Evolutionary conservation across 2,888 invertebrate genomes (phyloP), one percentile per base, ranked within the genome.

Genomic region (Latrodectus elegans): DNA sequence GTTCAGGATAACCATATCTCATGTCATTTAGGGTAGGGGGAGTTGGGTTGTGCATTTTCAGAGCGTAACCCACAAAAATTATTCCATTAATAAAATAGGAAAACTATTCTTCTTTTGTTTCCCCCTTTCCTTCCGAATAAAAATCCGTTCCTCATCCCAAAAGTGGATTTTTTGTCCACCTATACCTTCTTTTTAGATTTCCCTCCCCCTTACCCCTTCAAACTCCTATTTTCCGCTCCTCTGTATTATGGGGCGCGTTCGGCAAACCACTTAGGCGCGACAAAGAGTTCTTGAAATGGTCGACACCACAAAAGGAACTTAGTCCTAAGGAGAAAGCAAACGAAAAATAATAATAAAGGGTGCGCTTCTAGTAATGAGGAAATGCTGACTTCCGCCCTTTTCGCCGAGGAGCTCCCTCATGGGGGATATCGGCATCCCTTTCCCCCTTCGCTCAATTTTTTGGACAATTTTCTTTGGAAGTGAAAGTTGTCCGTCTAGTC

Each of bases 381-480:
- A 87, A 87, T 81, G 81, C 81, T 77, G 77, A 81, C 81, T 87
- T 87, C 86, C 86, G 86, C 76, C 86, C 86, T 87, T 78, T 84
- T 53, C 75, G 38, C 38, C 38, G 38, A 38, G 38, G 38, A 38
- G 38, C 4, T 38, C 38, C 38, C 38, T 4, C 6, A 38, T 38
- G 38, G 38, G 38, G 38, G 38, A 22, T 38, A 2, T 38, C 38
- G 6, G 38, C n/a, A 60, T 60, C n/a, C 12, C 60, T 60, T 60
- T n/a, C 60, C 60, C 60, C n/a, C n/a, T 0, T 15, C 12, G 10
- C 6, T 60, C 60, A 38, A 38, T 70, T 79, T 55, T 74, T 53
- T 17, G 22, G 17, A 74, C 52, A 77, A 49, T 68, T 52, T 77
- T 26, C 78, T 55, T 65, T 64, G 60, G 49, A 65, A 84, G 78